A percentile compares a stretch with the other conserved stretches of the same genome.
Evolutionary conservation across 2,888 invertebrate genomes (phyloP).

Genomic region (Lithodes maja): DNA sequence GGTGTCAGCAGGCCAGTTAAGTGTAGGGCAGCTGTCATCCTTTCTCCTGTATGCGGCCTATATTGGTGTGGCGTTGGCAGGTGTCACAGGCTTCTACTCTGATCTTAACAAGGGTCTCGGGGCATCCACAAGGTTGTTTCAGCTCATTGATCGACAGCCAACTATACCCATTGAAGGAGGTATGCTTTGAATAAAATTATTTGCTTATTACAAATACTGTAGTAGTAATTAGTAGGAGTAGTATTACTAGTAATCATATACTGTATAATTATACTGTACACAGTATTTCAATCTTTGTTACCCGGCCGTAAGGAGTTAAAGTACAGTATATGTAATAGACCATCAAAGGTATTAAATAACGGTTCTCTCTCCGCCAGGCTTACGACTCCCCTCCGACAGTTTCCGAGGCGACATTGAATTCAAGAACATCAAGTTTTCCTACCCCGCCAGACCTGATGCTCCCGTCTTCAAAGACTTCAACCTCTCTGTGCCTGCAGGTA

Average conservation of each 20-base stretch:
- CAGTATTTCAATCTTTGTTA: too few species aligned
- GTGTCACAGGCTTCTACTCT: conserved; percentile 81
- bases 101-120: conserved; percentile 96
- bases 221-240: too few species aligned
- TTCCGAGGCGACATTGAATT: conserved; percentile 85
- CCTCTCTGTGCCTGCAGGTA: conserved; percentile 81
- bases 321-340: too few species aligned
- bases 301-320: too few species aligned
- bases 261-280: too few species aligned
- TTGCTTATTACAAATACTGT: too few species aligned
- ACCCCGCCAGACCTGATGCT: conserved; percentile 81
- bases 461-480: conserved; percentile 81
- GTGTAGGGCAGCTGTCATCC: conserved; percentile 81
- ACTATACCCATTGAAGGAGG: conserved; percentile 83
- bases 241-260: too few species aligned
- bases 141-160: conserved; percentile 88
- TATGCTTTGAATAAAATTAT: neutral
- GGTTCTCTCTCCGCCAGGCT: conserved; percentile 33
- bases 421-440: conserved; percentile 83
- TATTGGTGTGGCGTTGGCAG: conserved; percentile 89
- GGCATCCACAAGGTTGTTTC: conserved; percentile 91
- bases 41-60: conserved; percentile 96
- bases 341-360: too few species aligned
- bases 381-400: conserved; percentile 19
- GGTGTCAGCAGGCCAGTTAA: conserved; percentile 83